Base-by-base conservation (phyloP, 1,140 invertebrate species). In the Trypoxylus dichotomus region DNA sequence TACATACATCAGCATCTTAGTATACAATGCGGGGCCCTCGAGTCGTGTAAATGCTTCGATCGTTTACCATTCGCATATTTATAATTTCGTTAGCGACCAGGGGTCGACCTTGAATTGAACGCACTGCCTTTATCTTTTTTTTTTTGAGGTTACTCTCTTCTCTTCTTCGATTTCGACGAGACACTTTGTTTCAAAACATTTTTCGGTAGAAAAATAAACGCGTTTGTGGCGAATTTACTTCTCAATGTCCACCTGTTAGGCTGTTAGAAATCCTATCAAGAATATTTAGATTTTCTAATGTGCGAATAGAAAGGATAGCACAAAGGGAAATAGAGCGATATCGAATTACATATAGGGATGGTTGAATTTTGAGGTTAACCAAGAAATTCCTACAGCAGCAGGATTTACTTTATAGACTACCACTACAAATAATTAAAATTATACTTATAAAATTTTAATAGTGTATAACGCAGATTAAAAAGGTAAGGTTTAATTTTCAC, bases 31-130 rank as follows among this genome's bases (percentile, higher is more conserved):
- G 24, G 3, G 60, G 32, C 5, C 32, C 21, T 10, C 3, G 60
- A 68, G 13, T 68, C 19, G 60, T 68, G 60, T 68, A 68, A 68
- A 68, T 68, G 27, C 27, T 68, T 68, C 24, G 21, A 68, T 68
- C 60, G 24, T 68, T 68, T 68, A 68, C 60, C 19, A 24, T 68
- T 68, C 24, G 60, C 60, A 68, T 68, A 68, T 68, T 68, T 68
- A 15, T 54, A 19, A 54, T 19, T 54, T 54, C 15, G 47, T 3
- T 8, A 24, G 1, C 6, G 21, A 24, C 13, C 15, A 8, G 13
- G 19, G 11, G 60, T 10, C 24, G 27, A 25, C 60, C 60, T 68
- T 68, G 60, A 29, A 68, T 25, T 68, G 24, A 10, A 68, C 60
- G 24, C 21, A 21, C 7, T 68, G 8, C 21, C 19, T 68, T 68